phyloP scores from a whole-genome alignment of 37 sponge, comb jelly and placozoan species.

The Geodia barretti region DNA sequence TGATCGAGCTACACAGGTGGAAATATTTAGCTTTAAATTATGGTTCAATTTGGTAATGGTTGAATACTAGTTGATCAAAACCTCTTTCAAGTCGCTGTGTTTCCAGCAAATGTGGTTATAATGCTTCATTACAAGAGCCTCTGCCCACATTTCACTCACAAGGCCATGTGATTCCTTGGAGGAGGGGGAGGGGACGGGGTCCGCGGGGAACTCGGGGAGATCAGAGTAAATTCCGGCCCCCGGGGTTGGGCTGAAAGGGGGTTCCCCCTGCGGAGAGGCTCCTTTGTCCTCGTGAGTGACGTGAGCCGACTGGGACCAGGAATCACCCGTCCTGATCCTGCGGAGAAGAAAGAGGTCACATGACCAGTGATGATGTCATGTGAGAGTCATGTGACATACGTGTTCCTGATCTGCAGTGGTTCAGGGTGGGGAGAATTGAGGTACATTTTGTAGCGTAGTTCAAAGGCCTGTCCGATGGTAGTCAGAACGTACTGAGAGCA shows the following conservation, averaged over 20 bases:
- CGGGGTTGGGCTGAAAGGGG: background rate
- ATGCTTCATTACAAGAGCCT: no score
- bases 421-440: conserved; percentile 39
- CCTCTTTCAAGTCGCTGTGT: no score
- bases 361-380: background rate
- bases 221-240: conserved; percentile 26
- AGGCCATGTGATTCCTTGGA: no score
- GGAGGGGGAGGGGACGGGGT: conserved; percentile 5
- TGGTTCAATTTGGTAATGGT: no score
- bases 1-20: no score
- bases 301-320: background rate
- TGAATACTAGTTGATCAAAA: no score
- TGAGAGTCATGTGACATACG: background rate
- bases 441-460: conserved; percentile 80
- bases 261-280: background rate
- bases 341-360: background rate
- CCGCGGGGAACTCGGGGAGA: conserved; percentile 15
- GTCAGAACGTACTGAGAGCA: conserved; percentile 69
- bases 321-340: background rate
- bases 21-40: no score
- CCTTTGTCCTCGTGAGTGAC: background rate
- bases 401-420: conserved; percentile 2
- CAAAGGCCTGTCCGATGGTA: conserved; percentile 89
- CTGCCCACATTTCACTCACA: no score
- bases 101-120: no score